These are phyloP conservation scores for Ceratothoa steindachneri DNA, from an alignment of 2,888 invertebrate genomes.

Conservation along the genomic window DNA sequence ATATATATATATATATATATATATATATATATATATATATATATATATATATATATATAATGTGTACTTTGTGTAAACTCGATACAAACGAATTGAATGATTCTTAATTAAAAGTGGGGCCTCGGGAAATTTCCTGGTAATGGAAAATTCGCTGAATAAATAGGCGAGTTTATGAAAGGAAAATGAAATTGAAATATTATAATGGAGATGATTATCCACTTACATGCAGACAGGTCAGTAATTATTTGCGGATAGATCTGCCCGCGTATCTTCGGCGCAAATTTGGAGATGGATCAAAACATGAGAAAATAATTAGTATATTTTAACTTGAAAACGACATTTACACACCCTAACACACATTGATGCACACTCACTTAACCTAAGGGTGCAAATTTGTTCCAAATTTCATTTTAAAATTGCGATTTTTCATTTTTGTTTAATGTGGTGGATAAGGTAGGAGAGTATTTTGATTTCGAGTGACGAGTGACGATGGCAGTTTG, in stretches of 20 bases:
- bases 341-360: too few species aligned
- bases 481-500: too few species aligned
- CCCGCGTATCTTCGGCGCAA: background rate
- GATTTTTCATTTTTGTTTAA: too few species aligned
- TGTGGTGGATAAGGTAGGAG: too few species aligned
- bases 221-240: background rate
- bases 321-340: background rate
- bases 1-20: background rate
- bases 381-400: too few species aligned
- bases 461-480: too few species aligned
- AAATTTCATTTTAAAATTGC: too few species aligned
- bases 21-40: background rate
- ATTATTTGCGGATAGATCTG: background rate
- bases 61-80: too few species aligned
- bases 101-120: background rate
- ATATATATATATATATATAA: background rate
- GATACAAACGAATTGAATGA: too few species aligned
- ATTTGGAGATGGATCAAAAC: background rate
- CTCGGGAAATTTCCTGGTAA: background rate
- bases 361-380: too few species aligned
- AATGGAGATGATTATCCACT: background rate
- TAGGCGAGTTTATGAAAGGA: background rate
- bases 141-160: background rate
- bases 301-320: background rate
- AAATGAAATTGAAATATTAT: background rate